Conservation (phyloP, 2,888 invertebrate genomes). For the Eupithecia abbreviata region DNA sequence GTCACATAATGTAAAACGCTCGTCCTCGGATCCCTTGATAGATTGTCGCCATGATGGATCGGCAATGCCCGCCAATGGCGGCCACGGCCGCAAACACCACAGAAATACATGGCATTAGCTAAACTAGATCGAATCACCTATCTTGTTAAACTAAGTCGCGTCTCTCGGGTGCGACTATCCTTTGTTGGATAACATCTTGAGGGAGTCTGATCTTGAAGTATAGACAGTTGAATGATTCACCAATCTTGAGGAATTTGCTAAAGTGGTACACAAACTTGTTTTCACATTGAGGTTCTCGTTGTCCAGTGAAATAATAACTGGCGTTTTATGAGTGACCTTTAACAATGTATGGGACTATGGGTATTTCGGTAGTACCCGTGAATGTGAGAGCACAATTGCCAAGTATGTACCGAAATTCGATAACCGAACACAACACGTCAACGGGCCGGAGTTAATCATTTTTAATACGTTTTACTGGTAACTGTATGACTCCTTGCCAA, state of each 20-base stretch:
- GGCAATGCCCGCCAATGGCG: constrained; percentile 54
- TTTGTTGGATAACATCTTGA: constrained; percentile 11
- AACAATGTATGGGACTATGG: constrained; percentile 21
- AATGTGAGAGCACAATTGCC: constrained; percentile 43
- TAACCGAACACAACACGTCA: constrained; percentile 76
- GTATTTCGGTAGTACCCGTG: constrained; percentile 28
- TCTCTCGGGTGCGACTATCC: constrained; percentile 7
- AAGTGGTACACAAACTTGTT: constrained; percentile 3
- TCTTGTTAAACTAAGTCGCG: constrained; percentile 19
- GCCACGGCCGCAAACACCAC: constrained; percentile 63
- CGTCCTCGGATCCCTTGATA: constrained; percentile 61
- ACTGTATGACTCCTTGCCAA: constrained; percentile 56
- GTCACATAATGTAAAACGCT: constrained; percentile 47
- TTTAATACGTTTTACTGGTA: constrained; percentile 76
- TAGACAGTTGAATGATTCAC: constrained; percentile 1
- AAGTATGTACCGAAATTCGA: constrained; percentile 68
- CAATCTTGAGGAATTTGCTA: background rate
- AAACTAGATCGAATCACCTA: constrained; percentile 40
- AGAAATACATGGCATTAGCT: constrained; percentile 36
- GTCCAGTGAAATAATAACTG: constrained; percentile 6
- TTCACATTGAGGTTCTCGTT: background rate
- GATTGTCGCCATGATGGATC: constrained; percentile 73
- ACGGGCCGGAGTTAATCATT: constrained; percentile 80
- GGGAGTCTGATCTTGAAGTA: constrained; percentile 4
- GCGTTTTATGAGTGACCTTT: constrained; percentile 12